Percentiles rank a stretch among this genome's conserved stretches.
phyloP scores from a whole-genome alignment of 2,888 invertebrate genomes.

The Anthoptus insignis region DNA sequence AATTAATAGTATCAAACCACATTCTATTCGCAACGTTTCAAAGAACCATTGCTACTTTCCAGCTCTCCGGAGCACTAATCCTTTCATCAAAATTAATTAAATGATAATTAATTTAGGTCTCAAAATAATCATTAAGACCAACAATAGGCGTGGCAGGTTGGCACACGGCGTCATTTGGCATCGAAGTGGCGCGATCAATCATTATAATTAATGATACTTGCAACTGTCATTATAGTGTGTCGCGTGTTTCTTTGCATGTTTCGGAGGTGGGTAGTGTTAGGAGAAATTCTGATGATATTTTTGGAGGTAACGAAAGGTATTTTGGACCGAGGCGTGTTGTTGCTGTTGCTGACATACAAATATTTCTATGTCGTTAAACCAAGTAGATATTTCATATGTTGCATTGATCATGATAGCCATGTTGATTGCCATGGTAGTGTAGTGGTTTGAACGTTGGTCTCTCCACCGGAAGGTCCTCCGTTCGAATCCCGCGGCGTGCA shows the following conservation, averaged over 20 bases:
- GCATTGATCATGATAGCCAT: too few relatives aligned
- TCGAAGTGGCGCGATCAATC: slow-evolving; percentile 30
- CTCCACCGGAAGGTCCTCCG: too few relatives aligned
- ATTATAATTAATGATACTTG: slow-evolving; percentile 34
- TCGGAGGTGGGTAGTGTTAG: neutral
- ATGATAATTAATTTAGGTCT: slow-evolving; percentile 23
- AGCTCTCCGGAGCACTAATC: slow-evolving; percentile 11
- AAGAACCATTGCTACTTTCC: slow-evolving; percentile 9
- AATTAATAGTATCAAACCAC: too few relatives aligned
- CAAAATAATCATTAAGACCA: slow-evolving; percentile 23
- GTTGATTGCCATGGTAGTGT: too few relatives aligned
- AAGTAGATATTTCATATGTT: too few relatives aligned
- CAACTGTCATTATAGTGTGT: slow-evolving; percentile 28
- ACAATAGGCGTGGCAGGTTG: slow-evolving; percentile 28
- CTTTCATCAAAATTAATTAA: slow-evolving; percentile 29
- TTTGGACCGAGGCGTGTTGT: too few relatives aligned
- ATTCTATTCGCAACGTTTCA: slow-evolving; percentile 1
- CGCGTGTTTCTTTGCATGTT: slow-evolving; percentile 6
- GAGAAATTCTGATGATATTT: neutral
- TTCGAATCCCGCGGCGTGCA: too few relatives aligned
- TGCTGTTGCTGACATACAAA: too few relatives aligned
- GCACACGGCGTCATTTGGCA: slow-evolving; percentile 24
- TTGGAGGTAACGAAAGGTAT: too few relatives aligned
- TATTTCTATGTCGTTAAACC: too few relatives aligned
- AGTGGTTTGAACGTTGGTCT: too few relatives aligned